Evolutionary conservation across 2,888 invertebrate species (phyloP), one percentile per base, ranked within the genome.

Genomic region (Agrenia bidenticulata): DNA sequence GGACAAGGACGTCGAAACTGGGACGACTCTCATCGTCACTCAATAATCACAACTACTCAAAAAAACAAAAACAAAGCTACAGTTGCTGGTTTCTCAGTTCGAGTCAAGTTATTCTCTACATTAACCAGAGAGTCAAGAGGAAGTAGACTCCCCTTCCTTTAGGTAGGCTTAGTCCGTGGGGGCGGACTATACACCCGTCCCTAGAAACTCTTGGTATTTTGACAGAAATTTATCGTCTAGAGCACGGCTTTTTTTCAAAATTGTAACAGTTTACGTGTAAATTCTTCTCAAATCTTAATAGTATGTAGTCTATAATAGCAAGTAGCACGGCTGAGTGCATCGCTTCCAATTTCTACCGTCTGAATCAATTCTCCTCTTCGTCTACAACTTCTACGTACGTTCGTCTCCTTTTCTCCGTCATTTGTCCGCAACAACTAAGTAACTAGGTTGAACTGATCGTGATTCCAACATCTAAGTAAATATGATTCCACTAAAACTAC

Each of bases 241-340:
- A 45, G 45, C 5, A 45, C 45, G 15, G 45, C 19, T 45, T 45
- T 45, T n/a, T n/a, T 45, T 45, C 45, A 45, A 45, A 45, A 45
- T 15, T 5, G 15, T 45, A 11, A 17, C 45, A n/a, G 19, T 45
- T 19, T 17, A 45, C 45, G 15, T 17, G 45, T 45, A 15, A 45
- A n/a, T 19, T 17, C n/a, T 11, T 45, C 45, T 17, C 19, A 17
- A 45, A 45, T 45, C 45, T 45, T 45, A 45, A 45, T n/a, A 45
- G 45, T 45, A 45, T 45, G 45, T 45, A 45, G 15, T 45, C 45
- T 45, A 45, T 45, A 45, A 45, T 45, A 45, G 19, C 45, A 45
- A 45, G 15, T 15, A 45, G 45, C 32, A 32, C 32, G 32, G 32
- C 32, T 32, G 4, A 11, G 32, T 32, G 32, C 32, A 7, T 32